Base-by-base conservation (phyloP, 2,113 vertebrate species). In the Rhinogobius similis region DNA sequence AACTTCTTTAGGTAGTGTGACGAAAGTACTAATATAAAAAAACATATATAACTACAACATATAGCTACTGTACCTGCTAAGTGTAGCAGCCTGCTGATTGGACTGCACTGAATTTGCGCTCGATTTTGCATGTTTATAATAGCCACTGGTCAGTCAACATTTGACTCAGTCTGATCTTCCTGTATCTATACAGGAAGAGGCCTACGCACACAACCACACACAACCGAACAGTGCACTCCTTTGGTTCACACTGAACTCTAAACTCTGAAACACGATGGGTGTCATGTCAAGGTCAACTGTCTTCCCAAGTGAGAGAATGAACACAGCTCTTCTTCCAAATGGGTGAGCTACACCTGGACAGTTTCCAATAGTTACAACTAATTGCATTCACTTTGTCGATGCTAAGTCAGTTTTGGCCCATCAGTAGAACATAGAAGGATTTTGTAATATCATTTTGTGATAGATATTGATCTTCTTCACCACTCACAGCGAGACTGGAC, bases 61-160 rank as follows among this genome's bases (percentile, higher is more conserved):
- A 41, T 41, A 12, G 8, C 10, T 44, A 16, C 14, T 46, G 16
- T 20, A 46, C 14, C 39, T 3, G 3, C 10, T 41, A 14, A 41
- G 13, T 41, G 39, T 41, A 41, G 39, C 10, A 88, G 75, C 82
- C 79, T 77, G 63, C 21, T 75, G 68, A 52, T 52, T 61, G 32
- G 59, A 68, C 66, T 29, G 67, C 62, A 36, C 67, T 24, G 44
- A 26, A 41, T 56, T 39, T 46, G 53, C n/a, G 21, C 32, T 10
- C 14, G 4, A 50, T 62, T 52, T 70, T 56, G 73, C 62, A 72
- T 58, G 73, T 71, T 59, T 70, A 21, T 81, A 65, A 67, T 80
- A 81, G 84, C 82, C 76, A 70, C 86, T 73, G 75, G 74, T 72
- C 70, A 72, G 76, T 65, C 76, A 75, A 75, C 82, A 79, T 79